These are phyloP conservation scores for Rhadina sibilatrix DNA, from an alignment of 2,113 vertebrate species.

Conservation along the genomic window DNA sequence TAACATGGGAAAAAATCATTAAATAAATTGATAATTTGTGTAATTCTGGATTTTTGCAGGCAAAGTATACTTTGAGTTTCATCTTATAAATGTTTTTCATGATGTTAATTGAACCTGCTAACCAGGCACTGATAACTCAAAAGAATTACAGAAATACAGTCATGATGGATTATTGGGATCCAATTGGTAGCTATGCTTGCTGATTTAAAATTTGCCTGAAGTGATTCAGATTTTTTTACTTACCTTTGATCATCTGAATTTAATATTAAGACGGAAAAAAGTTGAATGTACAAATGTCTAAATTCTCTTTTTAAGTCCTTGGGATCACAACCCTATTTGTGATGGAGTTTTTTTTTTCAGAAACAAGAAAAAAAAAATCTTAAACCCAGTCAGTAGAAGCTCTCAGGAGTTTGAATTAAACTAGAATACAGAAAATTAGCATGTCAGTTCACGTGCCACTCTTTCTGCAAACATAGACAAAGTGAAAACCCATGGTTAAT, in stretches of 20 bases:
- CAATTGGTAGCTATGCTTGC: not conserved
- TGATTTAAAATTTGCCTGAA: conserved; percentile 10
- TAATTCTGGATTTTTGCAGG: not conserved
- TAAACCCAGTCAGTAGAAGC: not conserved
- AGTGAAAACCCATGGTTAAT: not conserved
- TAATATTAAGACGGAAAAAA: not conserved
- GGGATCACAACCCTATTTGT: not conserved
- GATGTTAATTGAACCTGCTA: conserved; percentile 7
- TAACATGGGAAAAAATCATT: not conserved
- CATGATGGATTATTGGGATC: not conserved
- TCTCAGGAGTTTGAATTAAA: not conserved
- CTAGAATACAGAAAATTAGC: not conserved
- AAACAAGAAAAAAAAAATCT: not conserved
- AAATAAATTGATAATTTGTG: not conserved
- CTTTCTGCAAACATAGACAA: not conserved
- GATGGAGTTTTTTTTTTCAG: not conserved
- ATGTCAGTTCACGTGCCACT: not conserved
- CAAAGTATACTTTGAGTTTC: not conserved
- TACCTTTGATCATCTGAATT: not conserved
- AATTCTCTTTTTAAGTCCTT: not conserved
- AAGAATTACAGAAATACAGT: not conserved
- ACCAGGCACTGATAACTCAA: not conserved
- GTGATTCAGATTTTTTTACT: not conserved
- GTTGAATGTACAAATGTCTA: not conserved
- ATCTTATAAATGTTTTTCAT: not conserved